Evolutionary conservation across 1,140 invertebrate genomes (phyloP).

Genomic region (Hyles vespertilio): DNA sequence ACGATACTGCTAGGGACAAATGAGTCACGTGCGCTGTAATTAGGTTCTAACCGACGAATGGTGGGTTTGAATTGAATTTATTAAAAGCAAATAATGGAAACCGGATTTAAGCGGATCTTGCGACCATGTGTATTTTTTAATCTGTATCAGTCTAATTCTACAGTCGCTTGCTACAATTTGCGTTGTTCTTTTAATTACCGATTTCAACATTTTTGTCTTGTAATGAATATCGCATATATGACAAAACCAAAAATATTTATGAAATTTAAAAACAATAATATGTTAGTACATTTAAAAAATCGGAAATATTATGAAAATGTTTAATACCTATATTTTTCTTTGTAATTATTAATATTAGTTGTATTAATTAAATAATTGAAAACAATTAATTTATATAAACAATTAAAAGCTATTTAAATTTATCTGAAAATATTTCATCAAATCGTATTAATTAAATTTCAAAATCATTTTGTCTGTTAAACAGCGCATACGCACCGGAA

Average conservation of each 20-base stretch:
- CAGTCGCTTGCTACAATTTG: too few species aligned
- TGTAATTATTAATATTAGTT: not conserved
- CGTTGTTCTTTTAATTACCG: too few species aligned
- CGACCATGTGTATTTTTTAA: not conserved
- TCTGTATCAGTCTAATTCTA: too few species aligned
- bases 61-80: not conserved
- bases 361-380: not conserved
- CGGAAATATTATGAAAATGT: not conserved
- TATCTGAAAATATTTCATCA: not conserved
- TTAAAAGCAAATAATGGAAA: too few species aligned
- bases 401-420: not conserved
- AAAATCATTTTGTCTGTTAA: too few species aligned
- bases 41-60: slow-evolving; percentile 13
- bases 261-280: not conserved
- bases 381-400: not conserved
- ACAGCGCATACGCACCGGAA: too few species aligned
- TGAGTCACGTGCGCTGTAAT: slow-evolving; percentile 38
- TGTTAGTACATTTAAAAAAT: not conserved
- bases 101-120: not conserved
- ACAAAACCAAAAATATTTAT: not conserved
- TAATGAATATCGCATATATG: too few species aligned
- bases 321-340: not conserved
- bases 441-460: too few species aligned
- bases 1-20: slow-evolving; percentile 29
- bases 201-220: too few species aligned